Conservation (phyloP, 2,113 vertebrate genomes). For the Saimiri boliviensis region DNA sequence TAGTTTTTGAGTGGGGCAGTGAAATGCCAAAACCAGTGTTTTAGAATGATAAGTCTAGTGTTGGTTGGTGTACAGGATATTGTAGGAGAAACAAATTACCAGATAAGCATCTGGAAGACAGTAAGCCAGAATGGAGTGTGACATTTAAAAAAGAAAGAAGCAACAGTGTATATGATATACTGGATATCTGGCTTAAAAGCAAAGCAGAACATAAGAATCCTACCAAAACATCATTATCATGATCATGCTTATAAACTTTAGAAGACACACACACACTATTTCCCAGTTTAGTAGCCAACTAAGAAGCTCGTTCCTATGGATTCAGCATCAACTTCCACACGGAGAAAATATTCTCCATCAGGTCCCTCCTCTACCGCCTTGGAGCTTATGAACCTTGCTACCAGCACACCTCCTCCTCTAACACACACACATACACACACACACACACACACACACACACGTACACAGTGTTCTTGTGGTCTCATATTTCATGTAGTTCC, state of each 20-base stretch:
- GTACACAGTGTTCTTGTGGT: background rate
- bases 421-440: background rate
- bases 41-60: background rate
- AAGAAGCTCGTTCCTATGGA: background rate
- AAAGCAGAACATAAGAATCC: background rate
- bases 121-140: background rate
- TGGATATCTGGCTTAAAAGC: background rate
- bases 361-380: background rate
- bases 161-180: background rate
- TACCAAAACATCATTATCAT: background rate
- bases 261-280: background rate
- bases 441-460: background rate
- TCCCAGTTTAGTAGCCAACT: background rate
- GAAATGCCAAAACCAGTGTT: background rate
- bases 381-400: background rate
- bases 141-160: background rate
- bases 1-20: background rate
- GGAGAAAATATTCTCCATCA: background rate
- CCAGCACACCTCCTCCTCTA: background rate
- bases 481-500: background rate
- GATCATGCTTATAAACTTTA: background rate
- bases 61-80: background rate
- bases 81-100: background rate
- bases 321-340: background rate
- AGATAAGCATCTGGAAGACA: background rate